Conservation (phyloP, 2,797 vertebrate genomes). For the Alectoris magna region DNA sequence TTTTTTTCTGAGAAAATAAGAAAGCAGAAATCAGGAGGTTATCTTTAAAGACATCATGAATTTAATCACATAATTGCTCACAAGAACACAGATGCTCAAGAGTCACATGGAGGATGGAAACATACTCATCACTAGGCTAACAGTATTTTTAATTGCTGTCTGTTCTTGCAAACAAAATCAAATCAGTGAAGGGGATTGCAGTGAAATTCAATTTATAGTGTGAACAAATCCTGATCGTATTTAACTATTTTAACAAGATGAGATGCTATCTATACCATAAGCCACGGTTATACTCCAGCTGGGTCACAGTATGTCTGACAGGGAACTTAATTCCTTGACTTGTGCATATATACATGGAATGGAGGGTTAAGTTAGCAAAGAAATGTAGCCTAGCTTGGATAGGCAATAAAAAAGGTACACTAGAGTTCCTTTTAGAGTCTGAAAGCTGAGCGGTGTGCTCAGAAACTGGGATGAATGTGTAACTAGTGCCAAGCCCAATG, state of each 20-base stretch:
- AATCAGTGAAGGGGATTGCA: neutral
- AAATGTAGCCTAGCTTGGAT: neutral
- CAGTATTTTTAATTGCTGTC: slow-evolving; percentile 41
- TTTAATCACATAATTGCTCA: slow-evolving; percentile 38
- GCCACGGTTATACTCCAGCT: neutral
- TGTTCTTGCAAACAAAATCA: slow-evolving; percentile 17
- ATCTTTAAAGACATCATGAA: neutral
- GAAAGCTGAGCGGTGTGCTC: neutral
- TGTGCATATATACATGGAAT: neutral
- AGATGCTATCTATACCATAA: neutral
- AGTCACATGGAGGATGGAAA: neutral
- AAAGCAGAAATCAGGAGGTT: slow-evolving; percentile 15
- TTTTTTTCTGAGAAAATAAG: neutral
- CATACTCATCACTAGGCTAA: neutral
- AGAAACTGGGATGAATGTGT: neutral
- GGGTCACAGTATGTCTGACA: neutral
- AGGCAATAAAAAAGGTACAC: too few relatives aligned
- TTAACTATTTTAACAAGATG: neutral
- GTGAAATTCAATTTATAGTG: neutral
- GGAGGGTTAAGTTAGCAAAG: neutral
- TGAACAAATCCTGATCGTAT: neutral
- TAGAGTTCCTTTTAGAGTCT: neutral
- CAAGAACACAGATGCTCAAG: slow-evolving; percentile 39
- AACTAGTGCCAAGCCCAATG: neutral
- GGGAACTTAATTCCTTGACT: neutral